Percentiles rank a stretch among this genome's conserved stretches.
phyloP scores from a whole-genome alignment of 2,888 invertebrate species.

The Pilophorus perplexus region DNA sequence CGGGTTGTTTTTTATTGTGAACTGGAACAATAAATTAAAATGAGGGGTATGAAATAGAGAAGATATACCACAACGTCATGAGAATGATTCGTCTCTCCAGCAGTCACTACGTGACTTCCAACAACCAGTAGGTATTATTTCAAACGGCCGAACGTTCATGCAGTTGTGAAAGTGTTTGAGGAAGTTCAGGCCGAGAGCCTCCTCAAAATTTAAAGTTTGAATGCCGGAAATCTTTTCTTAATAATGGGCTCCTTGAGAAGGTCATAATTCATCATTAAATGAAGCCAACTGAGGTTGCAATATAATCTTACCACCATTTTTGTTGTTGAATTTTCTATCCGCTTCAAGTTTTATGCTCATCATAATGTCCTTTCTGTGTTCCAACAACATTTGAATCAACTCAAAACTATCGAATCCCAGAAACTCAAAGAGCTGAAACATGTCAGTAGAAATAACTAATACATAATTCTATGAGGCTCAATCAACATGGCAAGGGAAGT shows the following conservation, averaged over 20 bases:
- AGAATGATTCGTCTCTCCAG: no score
- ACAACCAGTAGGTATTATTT: no score
- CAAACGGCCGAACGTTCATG: no score
- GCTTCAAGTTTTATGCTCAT: constrained; percentile 50
- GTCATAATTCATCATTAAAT: no score
- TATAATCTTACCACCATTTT: constrained; percentile 39
- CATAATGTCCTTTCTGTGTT: constrained; percentile 61
- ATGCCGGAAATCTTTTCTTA: no score
- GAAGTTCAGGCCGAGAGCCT: no score
- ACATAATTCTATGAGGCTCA: no score
- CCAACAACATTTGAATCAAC: constrained; percentile 65
- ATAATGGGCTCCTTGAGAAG: no score
- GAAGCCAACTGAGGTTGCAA: no score
- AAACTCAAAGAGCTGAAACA: constrained; percentile 70
- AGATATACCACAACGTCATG: background rate
- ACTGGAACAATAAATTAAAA: constrained; percentile 10
- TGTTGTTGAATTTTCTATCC: constrained; percentile 49
- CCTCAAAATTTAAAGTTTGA: no score
- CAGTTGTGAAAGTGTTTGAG: no score
- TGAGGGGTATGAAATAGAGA: background rate
- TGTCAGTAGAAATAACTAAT: background rate
- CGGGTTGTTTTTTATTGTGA: constrained; percentile 32
- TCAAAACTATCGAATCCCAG: constrained; percentile 83
- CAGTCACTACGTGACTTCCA: no score
- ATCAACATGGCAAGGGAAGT: background rate